Conservation (phyloP, 1,140 invertebrate genomes). For the Pinna nobilis region DNA sequence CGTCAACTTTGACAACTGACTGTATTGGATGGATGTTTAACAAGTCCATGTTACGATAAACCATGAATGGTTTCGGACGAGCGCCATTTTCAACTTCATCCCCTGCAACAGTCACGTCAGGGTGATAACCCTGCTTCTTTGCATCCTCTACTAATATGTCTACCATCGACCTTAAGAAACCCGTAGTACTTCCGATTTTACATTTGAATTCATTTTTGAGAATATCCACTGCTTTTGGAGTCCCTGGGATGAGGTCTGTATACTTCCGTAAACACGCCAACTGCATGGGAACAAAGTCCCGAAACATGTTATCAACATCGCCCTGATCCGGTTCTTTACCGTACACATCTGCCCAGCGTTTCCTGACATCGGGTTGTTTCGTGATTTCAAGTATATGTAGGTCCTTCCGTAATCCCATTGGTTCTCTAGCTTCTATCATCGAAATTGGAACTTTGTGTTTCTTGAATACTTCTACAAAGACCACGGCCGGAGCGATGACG, state of each 20-base stretch:
- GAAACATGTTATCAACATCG: slow-evolving; percentile 68
- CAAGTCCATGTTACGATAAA: slow-evolving; percentile 74
- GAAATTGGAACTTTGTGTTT: slow-evolving; percentile 68
- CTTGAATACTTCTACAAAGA: slow-evolving; percentile 67
- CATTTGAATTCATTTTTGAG: slow-evolving; percentile 57
- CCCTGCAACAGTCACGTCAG: slow-evolving; percentile 72
- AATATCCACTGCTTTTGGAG: slow-evolving; percentile 54
- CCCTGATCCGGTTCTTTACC: slow-evolving; percentile 58
- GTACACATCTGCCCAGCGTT: slow-evolving; percentile 62
- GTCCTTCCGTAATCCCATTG: slow-evolving; percentile 71
- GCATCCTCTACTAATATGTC: slow-evolving; percentile 63
- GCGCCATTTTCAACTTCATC: slow-evolving; percentile 73
- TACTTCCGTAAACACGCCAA: slow-evolving; percentile 58
- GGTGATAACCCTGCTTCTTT: slow-evolving; percentile 71
- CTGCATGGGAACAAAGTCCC: slow-evolving; percentile 68
- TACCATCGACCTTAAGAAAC: slow-evolving; percentile 65
- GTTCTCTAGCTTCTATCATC: slow-evolving; percentile 64
- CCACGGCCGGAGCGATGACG: slow-evolving; percentile 67
- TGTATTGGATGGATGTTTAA: slow-evolving; percentile 72
- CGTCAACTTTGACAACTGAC: slow-evolving; percentile 74
- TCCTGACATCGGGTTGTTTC: slow-evolving; percentile 54
- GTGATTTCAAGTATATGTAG: slow-evolving; percentile 69
- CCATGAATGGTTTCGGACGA: slow-evolving; percentile 75
- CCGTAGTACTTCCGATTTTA: slow-evolving; percentile 69
- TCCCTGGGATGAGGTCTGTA: slow-evolving; percentile 62